Percentiles rank a stretch among this genome's conserved stretches.
Conservation (phyloP, 2,888 invertebrate species). For the Pandemis corylana region DNA sequence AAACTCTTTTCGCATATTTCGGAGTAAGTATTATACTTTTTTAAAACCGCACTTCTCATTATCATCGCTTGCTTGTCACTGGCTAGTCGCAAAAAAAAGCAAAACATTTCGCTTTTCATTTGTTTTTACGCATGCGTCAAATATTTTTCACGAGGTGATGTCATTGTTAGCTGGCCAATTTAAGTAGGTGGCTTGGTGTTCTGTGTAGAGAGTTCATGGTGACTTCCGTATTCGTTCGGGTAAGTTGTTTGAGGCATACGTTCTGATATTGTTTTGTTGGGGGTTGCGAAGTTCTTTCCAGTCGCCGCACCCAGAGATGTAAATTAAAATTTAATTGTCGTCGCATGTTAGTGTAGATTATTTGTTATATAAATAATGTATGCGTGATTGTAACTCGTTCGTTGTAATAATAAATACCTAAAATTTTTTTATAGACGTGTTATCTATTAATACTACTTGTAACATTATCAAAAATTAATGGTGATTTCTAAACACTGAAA, state of each 20-base stretch:
- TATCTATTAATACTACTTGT: too few relatives aligned
- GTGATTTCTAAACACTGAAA: too few relatives aligned
- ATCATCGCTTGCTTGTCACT: constrained; percentile 11
- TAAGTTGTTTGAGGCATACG: background rate
- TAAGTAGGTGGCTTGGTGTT: constrained; percentile 48
- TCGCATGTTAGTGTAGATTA: too few relatives aligned
- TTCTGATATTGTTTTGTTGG: background rate
- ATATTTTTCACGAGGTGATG: constrained; percentile 51
- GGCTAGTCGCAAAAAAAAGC: background rate
- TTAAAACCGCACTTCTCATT: background rate
- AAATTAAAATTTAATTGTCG: too few relatives aligned
- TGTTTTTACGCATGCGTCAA: constrained; percentile 49
- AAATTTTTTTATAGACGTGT: too few relatives aligned
- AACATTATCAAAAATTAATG: too few relatives aligned
- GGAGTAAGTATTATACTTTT: constrained; percentile 62
- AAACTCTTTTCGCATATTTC: constrained; percentile 61
- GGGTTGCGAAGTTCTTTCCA: background rate
- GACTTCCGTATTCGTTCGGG: constrained; percentile 6
- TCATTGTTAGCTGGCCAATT: constrained; percentile 48
- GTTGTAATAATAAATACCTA: too few relatives aligned
- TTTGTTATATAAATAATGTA: too few relatives aligned
- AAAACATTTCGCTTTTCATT: constrained; percentile 18
- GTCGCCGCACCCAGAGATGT: too few relatives aligned
- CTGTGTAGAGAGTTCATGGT: constrained; percentile 33
- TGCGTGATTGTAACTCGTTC: too few relatives aligned